Base-by-base conservation (phyloP, 2,113 vertebrate species). In the Corythoichthys haematopterus region DNA sequence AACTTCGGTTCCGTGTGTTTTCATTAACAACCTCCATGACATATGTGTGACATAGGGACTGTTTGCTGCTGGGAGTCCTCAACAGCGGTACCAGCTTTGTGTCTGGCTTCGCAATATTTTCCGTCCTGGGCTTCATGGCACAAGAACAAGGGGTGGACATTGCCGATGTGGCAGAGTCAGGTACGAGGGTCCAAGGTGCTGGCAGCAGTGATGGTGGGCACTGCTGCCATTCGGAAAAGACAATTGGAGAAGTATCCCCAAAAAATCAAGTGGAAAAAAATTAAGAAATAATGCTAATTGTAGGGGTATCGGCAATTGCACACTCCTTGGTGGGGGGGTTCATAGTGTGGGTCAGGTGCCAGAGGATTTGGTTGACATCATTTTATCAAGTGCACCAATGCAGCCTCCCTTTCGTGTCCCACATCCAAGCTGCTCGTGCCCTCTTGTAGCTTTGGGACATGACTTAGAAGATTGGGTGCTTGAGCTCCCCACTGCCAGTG, bases 31-130 rank as follows among this genome's bases (percentile, higher is more conserved):
- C 93, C 93, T 95, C 93, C 95, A 96, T 97, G 95, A 97, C 93
- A 91, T 98, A 95, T 99, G 96, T 99, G 96, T 97, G 93, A 98
- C 94, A 93, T 95, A 99, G 97, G 97, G 96, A 98, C 96, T 99
- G 97, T 96, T 92, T 99, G 95, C 96, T 99, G 95, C 95, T 99
- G 93, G 96, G 96, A 95, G 98, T 91, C 94, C 95, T 98, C 91
- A 99, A 99, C 97, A 99, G 96, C 89, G 96, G 95, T 93, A 99
- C 97, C 94, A 98, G 97, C 93, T 99, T 99, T 97, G 96, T 99
- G 93, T 99, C 97, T 94, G 97, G 97, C 94, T 99, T 99, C 95
- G 97, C 97, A 94, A 99, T 98, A 96, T 99, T 99, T 96, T 99
- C 97, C 95, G 93, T 98, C 96, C 97, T 98, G 95, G 97, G 97